A percentile compares a stretch with the other conserved stretches of the same genome.
Evolutionary conservation across 2,113 vertebrate species (phyloP).

Genomic region (Sapayoa aenigma): DNA sequence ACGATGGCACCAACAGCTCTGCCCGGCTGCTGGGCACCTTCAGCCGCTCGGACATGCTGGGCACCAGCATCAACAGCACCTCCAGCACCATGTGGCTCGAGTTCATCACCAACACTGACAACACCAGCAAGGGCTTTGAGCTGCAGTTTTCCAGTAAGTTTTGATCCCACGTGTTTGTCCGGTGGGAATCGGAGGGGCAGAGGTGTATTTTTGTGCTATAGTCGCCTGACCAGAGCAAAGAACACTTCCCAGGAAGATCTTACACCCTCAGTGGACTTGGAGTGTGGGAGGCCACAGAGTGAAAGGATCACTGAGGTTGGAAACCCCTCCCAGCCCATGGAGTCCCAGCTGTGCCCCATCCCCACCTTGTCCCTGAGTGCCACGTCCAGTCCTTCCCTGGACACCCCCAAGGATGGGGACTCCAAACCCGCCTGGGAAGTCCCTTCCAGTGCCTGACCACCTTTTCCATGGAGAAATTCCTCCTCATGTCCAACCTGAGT

Average conservation of each 20-base stretch:
- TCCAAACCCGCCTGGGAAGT: background rate
- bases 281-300: background rate
- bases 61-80: slow-evolving; percentile 90
- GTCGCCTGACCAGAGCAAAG: accelerated
- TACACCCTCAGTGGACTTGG: background rate
- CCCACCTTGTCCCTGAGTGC: background rate
- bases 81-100: slow-evolving; percentile 97
- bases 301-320: background rate
- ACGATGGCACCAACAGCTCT: slow-evolving; percentile 90
- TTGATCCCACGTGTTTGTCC: accelerated
- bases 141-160: slow-evolving; percentile 95
- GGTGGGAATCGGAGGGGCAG: background rate
- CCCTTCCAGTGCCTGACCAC: accelerated
- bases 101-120: slow-evolving; percentile 87
- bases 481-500: background rate
- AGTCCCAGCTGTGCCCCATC: background rate
- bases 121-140: slow-evolving; percentile 95
- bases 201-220: accelerated
- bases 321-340: background rate
- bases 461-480: background rate
- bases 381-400: accelerated
- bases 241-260: background rate
- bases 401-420: accelerated
- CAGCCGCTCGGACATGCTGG: slow-evolving; percentile 83
- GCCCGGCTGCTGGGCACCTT: slow-evolving; percentile 90